These are phyloP conservation scores for Zaprionus vittiger DNA, from an alignment of 1,140 invertebrate species.

Conservation along the genomic window DNA sequence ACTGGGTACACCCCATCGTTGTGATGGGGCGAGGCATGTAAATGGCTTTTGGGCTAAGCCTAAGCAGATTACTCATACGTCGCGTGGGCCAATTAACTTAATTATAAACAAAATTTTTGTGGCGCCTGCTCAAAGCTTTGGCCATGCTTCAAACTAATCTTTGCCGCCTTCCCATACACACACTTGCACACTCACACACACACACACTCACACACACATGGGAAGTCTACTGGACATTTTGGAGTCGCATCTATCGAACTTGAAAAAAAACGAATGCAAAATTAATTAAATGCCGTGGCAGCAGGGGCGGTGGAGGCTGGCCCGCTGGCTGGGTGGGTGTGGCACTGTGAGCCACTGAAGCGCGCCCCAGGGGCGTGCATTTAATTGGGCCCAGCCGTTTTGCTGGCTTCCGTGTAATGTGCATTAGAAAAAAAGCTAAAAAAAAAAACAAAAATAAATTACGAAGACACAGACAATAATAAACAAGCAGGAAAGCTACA, in stretches of 20 bases:
- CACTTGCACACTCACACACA: neutral
- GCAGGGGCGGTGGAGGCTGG: neutral
- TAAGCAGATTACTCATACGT: conserved; percentile 74
- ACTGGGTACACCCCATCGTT: neutral
- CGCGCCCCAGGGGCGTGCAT: conserved; percentile 42
- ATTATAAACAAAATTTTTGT: conserved; percentile 50
- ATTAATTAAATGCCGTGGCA: conserved; percentile 47
- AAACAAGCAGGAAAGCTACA: neutral
- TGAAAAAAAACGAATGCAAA: conserved; percentile 47
- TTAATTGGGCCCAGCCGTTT: conserved; percentile 48
- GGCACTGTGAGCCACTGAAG: conserved; percentile 46
- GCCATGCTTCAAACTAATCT: conserved; percentile 23
- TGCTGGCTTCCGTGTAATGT: conserved; percentile 69
- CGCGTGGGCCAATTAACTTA: conserved; percentile 60
- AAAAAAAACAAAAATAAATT: conserved; percentile 20
- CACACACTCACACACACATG: neutral
- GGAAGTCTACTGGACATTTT: neutral
- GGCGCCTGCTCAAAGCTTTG: neutral
- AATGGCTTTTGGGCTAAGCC: conserved; percentile 36
- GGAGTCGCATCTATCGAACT: conserved; percentile 38
- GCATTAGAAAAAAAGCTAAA: conserved; percentile 49
- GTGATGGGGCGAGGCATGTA: neutral
- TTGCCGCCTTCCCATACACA: neutral
- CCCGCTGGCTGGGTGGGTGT: no score
- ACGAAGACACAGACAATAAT: conserved; percentile 7